Evolutionary conservation across 2,113 vertebrate species (phyloP), one percentile per base, ranked within the genome.

Genomic region (Actinemys pallida): DNA sequence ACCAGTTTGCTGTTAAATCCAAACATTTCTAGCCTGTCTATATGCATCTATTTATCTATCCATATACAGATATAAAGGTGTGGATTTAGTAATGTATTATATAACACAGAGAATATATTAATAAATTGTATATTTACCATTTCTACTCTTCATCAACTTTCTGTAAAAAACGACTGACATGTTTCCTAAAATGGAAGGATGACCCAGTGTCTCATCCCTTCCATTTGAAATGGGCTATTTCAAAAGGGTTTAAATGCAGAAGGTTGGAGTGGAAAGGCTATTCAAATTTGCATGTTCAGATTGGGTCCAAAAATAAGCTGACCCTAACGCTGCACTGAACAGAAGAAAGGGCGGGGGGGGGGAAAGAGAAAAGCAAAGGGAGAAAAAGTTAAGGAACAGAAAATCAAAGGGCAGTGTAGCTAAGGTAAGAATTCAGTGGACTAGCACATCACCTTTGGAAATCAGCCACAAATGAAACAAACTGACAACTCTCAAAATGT

Each of bases 261-360:
- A n/a, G 50, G 39, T 49, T 79, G 86, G 65, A 79, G 72, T 80
- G 87, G 90, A 45, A 87, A 59, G n/a, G 22, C 11, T 13, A 42
- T 27, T 47, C 35, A 84, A 16, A 86, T 88, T 81, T 88, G 62
- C 45, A 79, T 81, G 65, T 87, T 89, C 62, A 39, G 1, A 12
- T 57, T n/a, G 24, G 25, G 50, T 90, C 86, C 90, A 94, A 42
- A 94, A 96, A 88, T 81, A 86, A 86, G 31, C 50, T 87, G 27
- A 89, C 62, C 62, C 50, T 42, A 88, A 42, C 12, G 45, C 35
- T 53, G 82, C 4, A n/a, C 29, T 87, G 52, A 88, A 82, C 42
- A 62, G n/a, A 65, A 52, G 65, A 92, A 90, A 91, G 59, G 69
- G 65, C 79, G 35, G 0, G 4, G 31, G 7, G 24, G 80, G 27